These are phyloP conservation scores for Potorous gilbertii DNA, from an alignment of 2,797 vertebrate species.

Conservation along the genomic window DNA sequence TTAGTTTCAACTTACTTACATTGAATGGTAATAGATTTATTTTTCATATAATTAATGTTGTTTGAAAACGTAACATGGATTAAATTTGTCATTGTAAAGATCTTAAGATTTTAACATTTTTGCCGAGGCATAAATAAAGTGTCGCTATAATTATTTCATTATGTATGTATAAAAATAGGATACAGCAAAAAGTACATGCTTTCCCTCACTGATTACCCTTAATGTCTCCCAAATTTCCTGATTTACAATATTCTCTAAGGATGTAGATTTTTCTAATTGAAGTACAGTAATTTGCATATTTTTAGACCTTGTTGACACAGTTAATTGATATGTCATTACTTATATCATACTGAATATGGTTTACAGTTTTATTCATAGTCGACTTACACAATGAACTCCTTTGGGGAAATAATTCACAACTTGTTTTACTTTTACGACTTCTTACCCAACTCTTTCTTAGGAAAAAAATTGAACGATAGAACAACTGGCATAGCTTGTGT, in stretches of 20 bases:
- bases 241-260: conserved; percentile 91
- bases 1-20: conserved; percentile 90
- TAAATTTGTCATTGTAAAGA: conserved; percentile 90
- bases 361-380: conserved; percentile 81
- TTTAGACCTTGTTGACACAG: conserved; percentile 89
- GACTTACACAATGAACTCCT: conserved; percentile 80
- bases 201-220: conserved; percentile 91
- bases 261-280: conserved; percentile 91
- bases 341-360: conserved; percentile 86
- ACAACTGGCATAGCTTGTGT: conserved; percentile 79
- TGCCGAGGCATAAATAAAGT: conserved; percentile 87
- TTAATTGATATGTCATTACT: conserved; percentile 90
- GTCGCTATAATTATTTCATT: conserved; percentile 91
- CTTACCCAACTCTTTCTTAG: conserved; percentile 75
- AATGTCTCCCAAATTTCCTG: conserved; percentile 92
- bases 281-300: conserved; percentile 91
- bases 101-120: conserved; percentile 89
- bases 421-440: conserved; percentile 75
- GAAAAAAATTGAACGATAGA: conserved; percentile 79
- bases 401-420: conserved; percentile 79
- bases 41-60: conserved; percentile 90
- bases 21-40: conserved; percentile 88
- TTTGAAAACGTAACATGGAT: conserved; percentile 87
- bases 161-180: conserved; percentile 90
- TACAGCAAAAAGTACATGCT: conserved; percentile 86